phyloP scores from a whole-genome alignment of 2,797 vertebrate genomes.

The Malurus leucopterus region DNA sequence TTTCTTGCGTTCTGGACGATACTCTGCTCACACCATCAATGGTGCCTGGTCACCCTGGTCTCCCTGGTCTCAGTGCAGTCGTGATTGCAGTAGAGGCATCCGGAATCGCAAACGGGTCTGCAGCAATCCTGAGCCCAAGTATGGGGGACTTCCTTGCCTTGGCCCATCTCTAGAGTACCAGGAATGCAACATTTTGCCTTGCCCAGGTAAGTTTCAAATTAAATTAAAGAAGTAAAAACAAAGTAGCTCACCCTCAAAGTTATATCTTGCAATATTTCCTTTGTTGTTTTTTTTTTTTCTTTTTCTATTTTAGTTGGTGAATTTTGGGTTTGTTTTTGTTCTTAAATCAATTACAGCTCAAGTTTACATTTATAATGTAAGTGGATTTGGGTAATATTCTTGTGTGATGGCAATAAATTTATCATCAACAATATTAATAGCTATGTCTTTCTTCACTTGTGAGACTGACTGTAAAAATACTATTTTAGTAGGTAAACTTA shows the following conservation, averaged over 20 bases:
- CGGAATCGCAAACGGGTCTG: conserved; percentile 90
- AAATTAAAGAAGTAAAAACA: not conserved
- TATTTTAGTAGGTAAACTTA: not conserved
- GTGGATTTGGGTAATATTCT: not conserved
- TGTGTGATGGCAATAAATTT: not conserved
- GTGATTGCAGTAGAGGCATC: conserved; percentile 91
- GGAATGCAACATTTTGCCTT: conserved; percentile 93
- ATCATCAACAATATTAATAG: not conserved
- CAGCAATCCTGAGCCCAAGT: conserved; percentile 90
- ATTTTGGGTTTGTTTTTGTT: not conserved
- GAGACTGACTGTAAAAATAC: not conserved
- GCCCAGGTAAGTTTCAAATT: conserved; percentile 81
- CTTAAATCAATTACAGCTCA: not conserved
- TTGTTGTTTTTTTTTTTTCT: not conserved
- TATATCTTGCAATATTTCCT: not conserved
- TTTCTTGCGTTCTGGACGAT: conserved; percentile 86
- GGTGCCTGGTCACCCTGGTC: conserved; percentile 93
- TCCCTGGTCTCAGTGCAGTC: conserved; percentile 92
- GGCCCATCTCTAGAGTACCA: conserved; percentile 90
- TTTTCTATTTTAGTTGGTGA: not conserved
- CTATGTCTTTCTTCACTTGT: not conserved
- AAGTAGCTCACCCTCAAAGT: not conserved
- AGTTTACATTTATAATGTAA: not conserved
- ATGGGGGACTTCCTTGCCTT: conserved; percentile 86
- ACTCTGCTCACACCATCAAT: conserved; percentile 85